A percentile compares a stretch with the other conserved stretches of the same genome.
phyloP scores from a whole-genome alignment of 2,113 vertebrate species.

The Myotis lucifugus region DNA sequence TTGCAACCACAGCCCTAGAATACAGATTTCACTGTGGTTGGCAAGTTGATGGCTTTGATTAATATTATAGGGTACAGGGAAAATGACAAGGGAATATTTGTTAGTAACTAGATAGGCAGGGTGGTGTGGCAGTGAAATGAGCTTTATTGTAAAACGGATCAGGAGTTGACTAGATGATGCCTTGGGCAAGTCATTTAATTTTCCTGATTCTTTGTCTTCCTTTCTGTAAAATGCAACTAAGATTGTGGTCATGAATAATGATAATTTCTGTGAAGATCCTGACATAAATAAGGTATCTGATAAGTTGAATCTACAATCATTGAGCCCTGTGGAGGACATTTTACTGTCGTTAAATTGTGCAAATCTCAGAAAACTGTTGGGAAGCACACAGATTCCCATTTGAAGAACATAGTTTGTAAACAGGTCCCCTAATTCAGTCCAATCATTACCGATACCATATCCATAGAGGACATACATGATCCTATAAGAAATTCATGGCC shows the following conservation, averaged over 20 bases:
- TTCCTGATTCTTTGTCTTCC: background rate
- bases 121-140: background rate
- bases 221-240: background rate
- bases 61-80: background rate
- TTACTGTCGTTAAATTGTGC: background rate
- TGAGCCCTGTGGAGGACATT: background rate
- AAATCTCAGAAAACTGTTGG: background rate
- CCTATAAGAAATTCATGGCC: background rate
- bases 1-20: background rate
- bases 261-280: background rate
- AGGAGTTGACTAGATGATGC: background rate
- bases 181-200: background rate
- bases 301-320: background rate
- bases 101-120: background rate
- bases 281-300: fast-evolving
- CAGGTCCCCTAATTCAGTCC: background rate
- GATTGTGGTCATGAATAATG: background rate
- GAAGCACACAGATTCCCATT: background rate
- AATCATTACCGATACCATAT: background rate
- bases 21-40: background rate
- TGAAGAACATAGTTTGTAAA: background rate
- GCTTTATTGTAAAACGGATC: background rate
- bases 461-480: background rate
- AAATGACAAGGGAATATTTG: background rate
- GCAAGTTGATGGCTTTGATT: background rate